Percentiles rank a stretch among this genome's conserved stretches.
Conservation (phyloP, 2,888 invertebrate genomes). For the Dioctria rufipes region DNA sequence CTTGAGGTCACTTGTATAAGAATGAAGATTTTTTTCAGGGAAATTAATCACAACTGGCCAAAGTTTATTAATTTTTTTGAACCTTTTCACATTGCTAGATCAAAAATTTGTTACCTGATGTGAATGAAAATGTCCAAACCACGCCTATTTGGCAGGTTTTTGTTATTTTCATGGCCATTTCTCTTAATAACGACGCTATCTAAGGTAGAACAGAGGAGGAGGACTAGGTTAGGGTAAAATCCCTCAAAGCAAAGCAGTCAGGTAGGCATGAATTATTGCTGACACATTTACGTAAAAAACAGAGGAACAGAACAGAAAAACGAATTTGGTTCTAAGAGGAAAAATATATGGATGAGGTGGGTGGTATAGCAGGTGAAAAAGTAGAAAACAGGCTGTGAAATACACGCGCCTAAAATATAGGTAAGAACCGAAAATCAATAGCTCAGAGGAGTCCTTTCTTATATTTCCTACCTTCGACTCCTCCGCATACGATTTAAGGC, state of each 20-base stretch:
- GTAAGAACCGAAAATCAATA: constrained; percentile 52
- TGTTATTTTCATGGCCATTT: constrained; percentile 42
- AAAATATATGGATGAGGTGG: constrained; percentile 34
- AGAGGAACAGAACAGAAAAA: constrained; percentile 44
- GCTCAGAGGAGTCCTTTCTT: constrained; percentile 35
- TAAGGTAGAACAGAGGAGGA: not conserved
- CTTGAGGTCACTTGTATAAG: not conserved
- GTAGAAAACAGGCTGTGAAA: constrained; percentile 19
- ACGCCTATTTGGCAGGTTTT: constrained; percentile 38
- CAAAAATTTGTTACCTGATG: constrained; percentile 1
- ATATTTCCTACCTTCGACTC: constrained; percentile 21
- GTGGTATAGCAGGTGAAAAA: constrained; percentile 15
- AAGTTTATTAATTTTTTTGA: too few species aligned
- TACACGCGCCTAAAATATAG: constrained; percentile 47
- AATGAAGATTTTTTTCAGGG: too few species aligned
- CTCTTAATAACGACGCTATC: constrained; percentile 41
- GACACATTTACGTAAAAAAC: constrained; percentile 53
- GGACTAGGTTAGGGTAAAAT: constrained; percentile 8
- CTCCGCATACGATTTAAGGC: not conserved
- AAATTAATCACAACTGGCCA: too few species aligned
- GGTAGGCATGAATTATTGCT: constrained; percentile 56
- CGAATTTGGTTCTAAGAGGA: constrained; percentile 42
- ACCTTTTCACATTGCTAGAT: not conserved
- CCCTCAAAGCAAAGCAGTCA: constrained; percentile 49
- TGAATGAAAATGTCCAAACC: constrained; percentile 14